A percentile compares a stretch with the other conserved stretches of the same genome.
Conservation (phyloP, 2,113 vertebrate genomes). For the Bos javanicus region DNA sequence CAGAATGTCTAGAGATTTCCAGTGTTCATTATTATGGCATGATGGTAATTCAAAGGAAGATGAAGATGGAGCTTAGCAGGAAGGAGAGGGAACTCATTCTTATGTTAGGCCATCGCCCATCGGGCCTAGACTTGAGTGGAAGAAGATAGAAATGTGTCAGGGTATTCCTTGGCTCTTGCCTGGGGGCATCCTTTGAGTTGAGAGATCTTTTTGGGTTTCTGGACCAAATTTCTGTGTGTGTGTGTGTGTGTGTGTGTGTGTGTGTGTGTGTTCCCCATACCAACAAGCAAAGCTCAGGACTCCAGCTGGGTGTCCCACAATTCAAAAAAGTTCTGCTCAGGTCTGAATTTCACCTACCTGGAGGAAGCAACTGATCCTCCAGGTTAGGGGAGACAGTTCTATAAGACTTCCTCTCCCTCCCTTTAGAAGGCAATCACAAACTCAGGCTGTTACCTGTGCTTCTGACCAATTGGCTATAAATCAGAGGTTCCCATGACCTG, state of each 20-base stretch:
- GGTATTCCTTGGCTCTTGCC: not conserved
- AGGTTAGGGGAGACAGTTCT: not conserved
- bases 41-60: not conserved
- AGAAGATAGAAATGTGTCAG: not conserved
- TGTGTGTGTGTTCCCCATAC: not conserved
- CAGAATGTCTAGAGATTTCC: not conserved
- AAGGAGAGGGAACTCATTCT: not conserved
- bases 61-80: not conserved
- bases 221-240: not conserved
- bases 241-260: not conserved
- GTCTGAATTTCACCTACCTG: not conserved
- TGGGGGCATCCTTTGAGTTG: accelerated
- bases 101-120: not conserved
- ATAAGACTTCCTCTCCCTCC: not conserved
- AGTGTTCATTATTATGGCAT: not conserved
- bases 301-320: not conserved
- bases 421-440: not conserved
- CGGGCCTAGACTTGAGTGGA: not conserved
- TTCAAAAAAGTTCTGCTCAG: not conserved
- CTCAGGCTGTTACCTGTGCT: not conserved
- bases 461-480: not conserved
- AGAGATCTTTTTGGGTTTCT: not conserved
- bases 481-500: not conserved
- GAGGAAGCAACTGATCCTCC: not conserved
- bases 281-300: not conserved